phyloP scores from a whole-genome alignment of 2,113 vertebrate species.

The Rafetus swinhoei region DNA sequence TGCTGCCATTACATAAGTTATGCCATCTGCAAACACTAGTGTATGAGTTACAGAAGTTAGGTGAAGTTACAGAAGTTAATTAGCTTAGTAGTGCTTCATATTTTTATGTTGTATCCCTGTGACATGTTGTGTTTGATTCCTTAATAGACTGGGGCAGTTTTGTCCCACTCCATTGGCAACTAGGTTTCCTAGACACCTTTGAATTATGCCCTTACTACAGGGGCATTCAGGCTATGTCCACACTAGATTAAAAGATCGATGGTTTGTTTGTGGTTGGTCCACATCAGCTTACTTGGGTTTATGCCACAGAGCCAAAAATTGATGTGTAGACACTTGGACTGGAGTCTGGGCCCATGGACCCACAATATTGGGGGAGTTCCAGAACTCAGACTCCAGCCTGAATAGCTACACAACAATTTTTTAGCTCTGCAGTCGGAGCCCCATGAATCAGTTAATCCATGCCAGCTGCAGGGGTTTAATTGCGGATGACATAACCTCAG shows the following conservation, averaged over 20 bases:
- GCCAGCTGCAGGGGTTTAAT: too few species aligned
- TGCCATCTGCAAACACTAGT: background rate
- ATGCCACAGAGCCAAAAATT: background rate
- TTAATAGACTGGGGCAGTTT: background rate
- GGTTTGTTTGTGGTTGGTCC: background rate
- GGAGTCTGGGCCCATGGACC: background rate
- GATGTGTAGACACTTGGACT: background rate
- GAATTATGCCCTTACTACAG: background rate
- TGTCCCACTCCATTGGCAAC: background rate
- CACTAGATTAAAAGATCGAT: background rate
- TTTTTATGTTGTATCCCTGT: fast-evolving
- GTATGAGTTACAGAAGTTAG: background rate
- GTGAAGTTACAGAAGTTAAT: background rate
- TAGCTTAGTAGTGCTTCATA: background rate
- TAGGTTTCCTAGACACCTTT: background rate
- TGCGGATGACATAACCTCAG: background rate
- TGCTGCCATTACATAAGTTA: background rate
- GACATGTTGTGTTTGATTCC: background rate
- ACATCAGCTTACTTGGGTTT: background rate
- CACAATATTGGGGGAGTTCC: background rate
- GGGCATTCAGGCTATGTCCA: background rate
- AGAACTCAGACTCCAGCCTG: background rate
- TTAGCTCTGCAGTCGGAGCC: background rate
- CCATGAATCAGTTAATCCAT: background rate
- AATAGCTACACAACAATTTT: background rate